Evolutionary conservation across 2,797 vertebrate species (phyloP).

Genomic region (Sciurus vulgaris): DNA sequence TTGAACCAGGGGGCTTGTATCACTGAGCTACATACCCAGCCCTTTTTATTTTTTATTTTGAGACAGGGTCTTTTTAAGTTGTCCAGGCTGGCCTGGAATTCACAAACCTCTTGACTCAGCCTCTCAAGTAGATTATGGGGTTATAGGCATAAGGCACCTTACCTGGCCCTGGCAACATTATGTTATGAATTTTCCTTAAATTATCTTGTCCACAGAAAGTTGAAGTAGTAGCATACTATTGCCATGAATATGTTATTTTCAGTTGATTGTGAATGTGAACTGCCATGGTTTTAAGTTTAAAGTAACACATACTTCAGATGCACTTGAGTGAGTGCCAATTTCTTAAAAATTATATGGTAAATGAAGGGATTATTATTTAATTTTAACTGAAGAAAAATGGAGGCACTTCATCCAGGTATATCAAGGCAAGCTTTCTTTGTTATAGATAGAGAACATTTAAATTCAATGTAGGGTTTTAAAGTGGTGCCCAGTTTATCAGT

Average conservation of each 20-base stretch:
- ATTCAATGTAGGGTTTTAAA: constrained; percentile 49
- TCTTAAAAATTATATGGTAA: not conserved
- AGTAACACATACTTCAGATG: constrained; percentile 36
- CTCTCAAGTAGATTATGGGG: too few relatives aligned
- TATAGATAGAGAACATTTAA: constrained; percentile 29
- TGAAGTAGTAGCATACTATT: not conserved
- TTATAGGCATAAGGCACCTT: too few relatives aligned
- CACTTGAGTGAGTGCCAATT: not conserved
- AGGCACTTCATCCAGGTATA: constrained; percentile 38
- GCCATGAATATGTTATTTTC: not conserved
- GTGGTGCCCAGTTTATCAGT: not conserved
- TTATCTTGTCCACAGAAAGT: not conserved
- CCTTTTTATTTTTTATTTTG: too few relatives aligned
- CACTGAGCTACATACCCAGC: not conserved
- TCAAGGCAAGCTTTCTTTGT: constrained; percentile 49
- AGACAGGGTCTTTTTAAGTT: too few relatives aligned
- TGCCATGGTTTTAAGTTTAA: not conserved
- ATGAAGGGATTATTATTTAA: constrained; percentile 46
- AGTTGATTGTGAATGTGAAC: not conserved
- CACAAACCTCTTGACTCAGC: too few relatives aligned
- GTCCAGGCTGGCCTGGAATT: too few relatives aligned
- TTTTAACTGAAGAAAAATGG: constrained; percentile 26
- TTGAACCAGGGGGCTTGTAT: not conserved
- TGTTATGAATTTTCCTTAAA: not conserved
- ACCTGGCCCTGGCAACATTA: not conserved